Base-by-base conservation (phyloP, 2,113 vertebrate species). In the Synodontis membranacea region DNA sequence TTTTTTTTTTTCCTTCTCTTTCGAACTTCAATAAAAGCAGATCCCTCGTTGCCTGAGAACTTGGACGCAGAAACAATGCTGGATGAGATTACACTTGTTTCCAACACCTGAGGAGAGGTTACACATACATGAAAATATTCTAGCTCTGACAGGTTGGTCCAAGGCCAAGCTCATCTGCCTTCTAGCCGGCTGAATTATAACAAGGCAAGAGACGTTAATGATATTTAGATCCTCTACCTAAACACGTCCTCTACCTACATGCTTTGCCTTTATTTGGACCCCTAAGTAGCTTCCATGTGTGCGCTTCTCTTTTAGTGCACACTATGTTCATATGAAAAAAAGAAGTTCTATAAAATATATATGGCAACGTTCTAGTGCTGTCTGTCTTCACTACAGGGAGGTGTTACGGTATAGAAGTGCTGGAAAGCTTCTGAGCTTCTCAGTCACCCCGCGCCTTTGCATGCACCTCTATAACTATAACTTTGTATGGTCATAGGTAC, bases 81-180 rank as follows among this genome's bases (percentile, higher is more conserved):
- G 93, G 85, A 93, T 93, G 89, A 60, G 84, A 93, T 93, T 93
- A 94, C 83, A 3, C 64, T 85, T 92, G 87, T 89, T 89, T 90
- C 93, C 92, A 93, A 92, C 93, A 92, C 87, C 90, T 88, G 93
- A 94, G 93, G 91, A 93, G 88, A 90, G 91, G 93, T 93, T 93
- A 93, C 91, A 92, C 88, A 93, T 15, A 92, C 91, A 90, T 80
- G 83, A 88, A 87, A 86, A 48, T 86, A 92, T 89, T 90, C 84
- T 11, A 54, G 86, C 48, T 80, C 74, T 74, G 54, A 82, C 79
- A 62, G 52, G 48, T 89, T 91, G 91, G 90, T 86, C 64, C 48
- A 0, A 25, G 10, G 83, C 92, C 90, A 91, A 89, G 88, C 90
- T 92, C 86, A 62, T 82, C 64, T 60, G 78, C 64, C 50, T 39